Conservation (phyloP, 1,140 invertebrate genomes). For the Dendrolimus kikuchii region DNA sequence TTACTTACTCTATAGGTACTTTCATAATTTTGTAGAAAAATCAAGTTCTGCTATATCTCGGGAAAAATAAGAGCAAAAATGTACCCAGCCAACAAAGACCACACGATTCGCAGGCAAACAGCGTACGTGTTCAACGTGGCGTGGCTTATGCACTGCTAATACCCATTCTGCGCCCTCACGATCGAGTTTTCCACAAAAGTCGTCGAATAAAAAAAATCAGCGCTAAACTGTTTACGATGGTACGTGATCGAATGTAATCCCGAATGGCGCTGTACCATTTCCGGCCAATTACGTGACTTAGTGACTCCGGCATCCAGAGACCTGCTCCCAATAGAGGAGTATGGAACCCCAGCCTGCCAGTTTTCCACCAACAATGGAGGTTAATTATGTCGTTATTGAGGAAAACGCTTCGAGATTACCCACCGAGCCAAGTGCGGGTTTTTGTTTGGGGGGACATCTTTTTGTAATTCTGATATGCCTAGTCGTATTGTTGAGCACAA, state of each 20-base stretch:
- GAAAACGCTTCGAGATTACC: background rate
- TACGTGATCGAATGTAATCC: conserved; percentile 37
- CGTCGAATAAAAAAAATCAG: conserved; percentile 27
- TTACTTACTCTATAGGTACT: too few species aligned
- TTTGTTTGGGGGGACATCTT: too few species aligned
- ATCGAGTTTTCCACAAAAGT: conserved; percentile 17
- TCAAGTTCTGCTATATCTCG: too few species aligned
- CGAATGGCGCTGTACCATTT: conserved; percentile 27
- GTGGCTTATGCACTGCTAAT: background rate
- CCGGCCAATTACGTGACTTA: conserved; percentile 34
- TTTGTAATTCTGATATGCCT: too few species aligned
- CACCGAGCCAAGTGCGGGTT: too few species aligned
- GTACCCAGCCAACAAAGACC: too few species aligned
- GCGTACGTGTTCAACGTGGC: too few species aligned
- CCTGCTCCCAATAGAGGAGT: conserved; percentile 14
- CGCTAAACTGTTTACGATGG: conserved; percentile 36
- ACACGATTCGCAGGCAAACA: too few species aligned
- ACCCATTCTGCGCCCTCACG: background rate
- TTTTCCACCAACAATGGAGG: conserved; percentile 17
- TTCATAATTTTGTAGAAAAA: too few species aligned
- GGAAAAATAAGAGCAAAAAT: too few species aligned
- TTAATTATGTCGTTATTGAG: conserved; percentile 25
- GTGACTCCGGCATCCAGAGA: conserved; percentile 19
- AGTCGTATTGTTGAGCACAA: too few species aligned
- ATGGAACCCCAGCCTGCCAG: conserved; percentile 4